These are phyloP conservation scores for Oncorhynchus gorbuscha DNA, from an alignment of 2,113 vertebrate species.

Conservation along the genomic window DNA sequence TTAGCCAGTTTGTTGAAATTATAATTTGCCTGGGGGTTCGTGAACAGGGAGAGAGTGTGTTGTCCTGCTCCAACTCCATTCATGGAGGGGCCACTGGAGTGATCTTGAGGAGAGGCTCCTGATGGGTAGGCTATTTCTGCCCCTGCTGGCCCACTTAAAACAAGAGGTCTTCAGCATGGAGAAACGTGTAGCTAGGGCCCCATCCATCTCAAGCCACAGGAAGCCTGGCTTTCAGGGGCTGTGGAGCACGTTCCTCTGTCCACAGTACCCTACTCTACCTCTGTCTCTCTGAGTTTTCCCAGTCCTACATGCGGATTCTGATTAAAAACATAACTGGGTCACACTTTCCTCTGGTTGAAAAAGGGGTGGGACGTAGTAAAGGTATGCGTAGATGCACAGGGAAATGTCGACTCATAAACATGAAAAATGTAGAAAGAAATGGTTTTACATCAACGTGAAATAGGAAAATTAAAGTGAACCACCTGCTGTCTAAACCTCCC, in stretches of 20 bases:
- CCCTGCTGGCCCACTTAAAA: conserved; percentile 60
- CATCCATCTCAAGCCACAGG: conserved; percentile 55
- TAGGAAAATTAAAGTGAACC: conserved; percentile 39
- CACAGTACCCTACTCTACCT: conserved; percentile 15
- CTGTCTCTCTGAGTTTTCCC: conserved; percentile 41
- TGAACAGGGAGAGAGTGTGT: conserved; percentile 27
- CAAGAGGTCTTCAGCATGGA: conserved; percentile 48
- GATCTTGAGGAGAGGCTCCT: conserved; percentile 72
- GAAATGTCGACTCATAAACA: conserved; percentile 30
- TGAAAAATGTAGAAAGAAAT: conserved; percentile 25
- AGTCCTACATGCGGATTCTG: conserved; percentile 45
- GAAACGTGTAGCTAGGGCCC: conserved; percentile 46
- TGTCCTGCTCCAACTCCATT: conserved; percentile 50
- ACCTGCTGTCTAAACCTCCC: conserved; percentile 41
- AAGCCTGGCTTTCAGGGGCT: conserved; percentile 35
- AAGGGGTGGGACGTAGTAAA: neutral
- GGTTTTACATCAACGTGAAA: conserved; percentile 15
- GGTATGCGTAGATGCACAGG: neutral
- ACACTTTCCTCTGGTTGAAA: conserved; percentile 29
- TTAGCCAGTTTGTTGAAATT: conserved; percentile 60
- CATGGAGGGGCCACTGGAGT: conserved; percentile 55
- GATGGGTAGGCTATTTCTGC: conserved; percentile 67
- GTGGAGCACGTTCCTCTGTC: conserved; percentile 35
- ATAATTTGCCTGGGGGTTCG: conserved; percentile 65
- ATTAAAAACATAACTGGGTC: conserved; percentile 56